Conservation (phyloP, 2,113 vertebrate species). For the Vanacampus margaritifer region DNA sequence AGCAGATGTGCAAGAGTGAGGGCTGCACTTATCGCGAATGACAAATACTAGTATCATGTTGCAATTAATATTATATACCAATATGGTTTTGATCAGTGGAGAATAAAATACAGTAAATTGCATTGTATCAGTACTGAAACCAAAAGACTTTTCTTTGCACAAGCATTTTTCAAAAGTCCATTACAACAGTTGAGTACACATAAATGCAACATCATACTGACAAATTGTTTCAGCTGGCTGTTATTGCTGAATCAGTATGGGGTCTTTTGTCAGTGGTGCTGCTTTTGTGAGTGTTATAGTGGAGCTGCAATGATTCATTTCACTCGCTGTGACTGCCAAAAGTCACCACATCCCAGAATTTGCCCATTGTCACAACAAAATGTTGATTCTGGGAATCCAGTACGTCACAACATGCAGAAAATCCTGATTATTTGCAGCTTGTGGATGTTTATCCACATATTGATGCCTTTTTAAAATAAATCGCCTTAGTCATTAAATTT, state of each 20-base stretch:
- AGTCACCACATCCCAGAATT: constrained; percentile 9
- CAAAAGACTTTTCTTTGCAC: neutral
- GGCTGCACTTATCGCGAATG: too few relatives aligned
- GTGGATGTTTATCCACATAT: neutral
- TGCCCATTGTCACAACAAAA: constrained; percentile 29
- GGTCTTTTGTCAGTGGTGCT: constrained; percentile 2
- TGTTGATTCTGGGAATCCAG: neutral
- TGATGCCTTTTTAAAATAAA: too few relatives aligned
- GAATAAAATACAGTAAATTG: neutral
- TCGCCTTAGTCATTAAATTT: too few relatives aligned
- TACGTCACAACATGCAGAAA: neutral
- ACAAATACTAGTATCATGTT: too few relatives aligned
- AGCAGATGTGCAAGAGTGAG: too few relatives aligned
- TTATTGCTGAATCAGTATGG: constrained; percentile 4
- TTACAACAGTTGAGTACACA: neutral
- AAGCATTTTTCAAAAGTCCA: neutral
- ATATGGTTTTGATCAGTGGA: too few relatives aligned
- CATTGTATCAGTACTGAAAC: neutral
- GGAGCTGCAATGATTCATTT: constrained; percentile 34
- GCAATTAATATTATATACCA: too few relatives aligned
- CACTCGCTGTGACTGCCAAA: constrained; percentile 14
- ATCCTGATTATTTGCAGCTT: neutral
- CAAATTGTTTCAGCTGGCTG: neutral
- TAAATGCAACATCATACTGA: neutral
- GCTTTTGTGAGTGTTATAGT: constrained; percentile 12